These are phyloP conservation scores for Onychorhynchus coronatus DNA, from an alignment of 2,113 vertebrate species.

Conservation along the genomic window DNA sequence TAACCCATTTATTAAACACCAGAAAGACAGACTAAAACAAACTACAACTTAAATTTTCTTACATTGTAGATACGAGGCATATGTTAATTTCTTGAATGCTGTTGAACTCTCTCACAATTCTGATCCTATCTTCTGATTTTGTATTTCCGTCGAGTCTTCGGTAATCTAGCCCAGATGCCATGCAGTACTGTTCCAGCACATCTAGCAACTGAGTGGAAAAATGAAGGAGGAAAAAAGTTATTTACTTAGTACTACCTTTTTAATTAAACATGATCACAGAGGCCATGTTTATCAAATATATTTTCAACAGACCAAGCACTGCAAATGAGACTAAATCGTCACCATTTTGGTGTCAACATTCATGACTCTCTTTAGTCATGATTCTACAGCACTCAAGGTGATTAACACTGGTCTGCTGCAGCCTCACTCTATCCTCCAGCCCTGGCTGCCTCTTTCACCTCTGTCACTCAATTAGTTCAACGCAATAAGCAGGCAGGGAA, in stretches of 20 bases:
- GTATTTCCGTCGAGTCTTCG: constrained; percentile 90
- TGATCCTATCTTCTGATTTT: constrained; percentile 89
- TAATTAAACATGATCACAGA: not conserved
- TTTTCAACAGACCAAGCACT: not conserved
- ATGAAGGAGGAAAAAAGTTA: not conserved
- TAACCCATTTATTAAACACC: not conserved
- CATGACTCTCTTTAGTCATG: not conserved
- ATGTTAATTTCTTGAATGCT: constrained; percentile 83
- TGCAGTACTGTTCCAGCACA: constrained; percentile 90
- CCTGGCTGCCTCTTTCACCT: not conserved
- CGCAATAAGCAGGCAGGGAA: not conserved
- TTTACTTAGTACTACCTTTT: not conserved
- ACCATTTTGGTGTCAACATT: not conserved
- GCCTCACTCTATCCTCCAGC: not conserved
- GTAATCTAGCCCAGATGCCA: constrained; percentile 92
- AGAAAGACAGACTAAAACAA: not conserved
- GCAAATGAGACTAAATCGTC: not conserved
- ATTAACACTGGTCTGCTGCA: not conserved
- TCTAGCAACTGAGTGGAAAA: constrained; percentile 80
- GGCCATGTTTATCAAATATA: not conserved
- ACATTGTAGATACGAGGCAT: constrained; percentile 97
- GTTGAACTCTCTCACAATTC: constrained; percentile 94
- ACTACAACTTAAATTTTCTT: constrained; percentile 64
- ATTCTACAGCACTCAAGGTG: not conserved
- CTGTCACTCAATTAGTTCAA: not conserved